A percentile compares a stretch with the other conserved stretches of the same genome.
Conservation (phyloP, 2,797 vertebrate species). For the Gobio occitaniae region DNA sequence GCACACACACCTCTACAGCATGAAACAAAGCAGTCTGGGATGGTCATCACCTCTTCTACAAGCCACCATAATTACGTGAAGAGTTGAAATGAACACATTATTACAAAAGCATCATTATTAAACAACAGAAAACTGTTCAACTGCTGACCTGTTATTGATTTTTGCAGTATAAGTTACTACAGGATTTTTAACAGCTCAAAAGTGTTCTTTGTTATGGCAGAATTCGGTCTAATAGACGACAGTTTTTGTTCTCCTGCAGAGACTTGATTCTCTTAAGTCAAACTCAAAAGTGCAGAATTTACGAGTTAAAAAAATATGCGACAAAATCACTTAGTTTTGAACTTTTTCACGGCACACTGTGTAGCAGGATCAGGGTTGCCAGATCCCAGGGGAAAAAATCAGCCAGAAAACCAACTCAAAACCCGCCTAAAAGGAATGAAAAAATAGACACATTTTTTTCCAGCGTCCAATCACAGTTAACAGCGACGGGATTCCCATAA, state of each 20-base stretch:
- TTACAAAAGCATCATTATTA: not conserved
- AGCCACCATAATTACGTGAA: conserved; percentile 41
- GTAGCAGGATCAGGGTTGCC: conserved; percentile 2
- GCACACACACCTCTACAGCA: not conserved
- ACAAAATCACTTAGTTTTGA: not conserved
- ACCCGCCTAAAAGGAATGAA: not conserved
- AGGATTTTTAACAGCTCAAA: not conserved
- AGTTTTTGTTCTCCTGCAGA: not conserved
- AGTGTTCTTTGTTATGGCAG: not conserved
- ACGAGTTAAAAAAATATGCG: not conserved
- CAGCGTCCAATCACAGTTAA: not conserved
- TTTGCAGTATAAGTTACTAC: not conserved
- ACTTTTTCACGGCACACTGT: not conserved
- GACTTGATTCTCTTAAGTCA: not conserved
- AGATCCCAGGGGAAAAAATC: not conserved
- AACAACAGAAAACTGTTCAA: conserved; percentile 1
- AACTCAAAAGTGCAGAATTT: not conserved
- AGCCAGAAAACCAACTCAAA: not conserved
- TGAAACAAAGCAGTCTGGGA: conserved; percentile 46
- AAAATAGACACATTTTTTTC: too few relatives aligned
- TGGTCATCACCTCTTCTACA: conserved; percentile 52
- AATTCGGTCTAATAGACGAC: not conserved
- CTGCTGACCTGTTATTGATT: not conserved
- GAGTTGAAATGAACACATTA: not conserved
- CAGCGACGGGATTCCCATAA: not conserved